Percentiles rank a stretch among this genome's conserved stretches.
Evolutionary conservation across 2,113 vertebrate species (phyloP).

Genomic region (Elephas maximus): DNA sequence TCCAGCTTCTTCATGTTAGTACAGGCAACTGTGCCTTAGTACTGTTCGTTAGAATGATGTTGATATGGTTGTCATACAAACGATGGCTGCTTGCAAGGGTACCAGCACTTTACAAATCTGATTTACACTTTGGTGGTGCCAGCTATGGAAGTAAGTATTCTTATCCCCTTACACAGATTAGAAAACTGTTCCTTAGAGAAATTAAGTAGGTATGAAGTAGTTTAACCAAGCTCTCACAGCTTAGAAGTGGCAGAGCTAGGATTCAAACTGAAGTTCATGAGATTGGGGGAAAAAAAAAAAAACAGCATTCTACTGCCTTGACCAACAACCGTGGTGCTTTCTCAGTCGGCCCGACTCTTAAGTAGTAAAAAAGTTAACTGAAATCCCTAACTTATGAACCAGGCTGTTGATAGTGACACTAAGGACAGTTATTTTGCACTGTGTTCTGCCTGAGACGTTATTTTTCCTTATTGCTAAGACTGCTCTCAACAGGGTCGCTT

Average conservation of each 20-base stretch:
- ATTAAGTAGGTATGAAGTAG: not conserved
- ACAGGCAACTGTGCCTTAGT: not conserved
- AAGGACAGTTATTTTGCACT: conserved; percentile 74
- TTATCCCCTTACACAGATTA: not conserved
- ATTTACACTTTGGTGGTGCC: not conserved
- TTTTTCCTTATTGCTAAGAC: conserved; percentile 83
- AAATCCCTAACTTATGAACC: conserved; percentile 48
- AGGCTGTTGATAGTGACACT: not conserved
- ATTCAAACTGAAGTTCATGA: not conserved
- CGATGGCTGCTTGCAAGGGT: not conserved
- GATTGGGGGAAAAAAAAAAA: not conserved
- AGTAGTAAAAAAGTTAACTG: conserved; percentile 38
- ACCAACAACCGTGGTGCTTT: not conserved
- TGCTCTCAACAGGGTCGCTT: conserved; percentile 83
- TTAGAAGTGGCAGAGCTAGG: not conserved
- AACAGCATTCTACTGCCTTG: not conserved
- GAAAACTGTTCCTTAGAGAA: not conserved
- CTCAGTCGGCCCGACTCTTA: not conserved
- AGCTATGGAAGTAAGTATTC: not conserved
- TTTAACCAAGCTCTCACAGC: not conserved
- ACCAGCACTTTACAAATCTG: not conserved
- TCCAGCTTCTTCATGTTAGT: not conserved
- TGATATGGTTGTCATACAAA: not conserved
- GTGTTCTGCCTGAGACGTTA: conserved; percentile 67
- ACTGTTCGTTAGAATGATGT: not conserved